These are phyloP conservation scores for Thinocorus orbignyianus DNA, from an alignment of 2,113 vertebrate genomes.

Conservation along the genomic window DNA sequence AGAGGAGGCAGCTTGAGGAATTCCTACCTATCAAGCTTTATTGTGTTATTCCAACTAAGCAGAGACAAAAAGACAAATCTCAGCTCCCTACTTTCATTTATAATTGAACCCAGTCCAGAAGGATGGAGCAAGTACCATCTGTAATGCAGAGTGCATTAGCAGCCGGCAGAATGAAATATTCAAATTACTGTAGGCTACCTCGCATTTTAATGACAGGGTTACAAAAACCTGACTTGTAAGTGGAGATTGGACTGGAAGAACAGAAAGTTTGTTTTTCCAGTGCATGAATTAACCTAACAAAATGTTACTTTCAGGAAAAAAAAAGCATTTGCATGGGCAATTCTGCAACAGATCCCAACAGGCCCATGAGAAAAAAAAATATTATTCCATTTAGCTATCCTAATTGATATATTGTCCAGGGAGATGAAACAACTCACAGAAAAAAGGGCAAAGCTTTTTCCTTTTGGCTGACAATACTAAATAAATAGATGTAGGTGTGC, in stretches of 20 bases:
- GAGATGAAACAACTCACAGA: background rate
- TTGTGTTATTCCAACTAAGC: conserved; percentile 82
- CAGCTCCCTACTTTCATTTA: conserved; percentile 82
- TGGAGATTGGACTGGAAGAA: conserved; percentile 46
- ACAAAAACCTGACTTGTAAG: conserved; percentile 67
- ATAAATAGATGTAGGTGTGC: background rate
- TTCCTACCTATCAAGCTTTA: conserved; percentile 76
- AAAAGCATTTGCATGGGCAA: background rate
- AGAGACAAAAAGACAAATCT: conserved; percentile 86
- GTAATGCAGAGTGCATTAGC: conserved; percentile 76
- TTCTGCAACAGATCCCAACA: conserved; percentile 18
- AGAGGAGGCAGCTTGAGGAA: conserved; percentile 70
- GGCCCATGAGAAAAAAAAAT: background rate
- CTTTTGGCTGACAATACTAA: background rate
- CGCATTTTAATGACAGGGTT: conserved; percentile 76
- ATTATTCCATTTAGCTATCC: conserved; percentile 21
- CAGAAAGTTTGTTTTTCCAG: conserved; percentile 62
- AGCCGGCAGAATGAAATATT: conserved; percentile 82
- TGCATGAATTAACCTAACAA: conserved; percentile 60
- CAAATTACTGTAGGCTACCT: conserved; percentile 82
- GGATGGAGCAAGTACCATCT: conserved; percentile 80
- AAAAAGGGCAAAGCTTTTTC: background rate
- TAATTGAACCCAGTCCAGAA: conserved; percentile 84
- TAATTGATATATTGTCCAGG: conserved; percentile 26
- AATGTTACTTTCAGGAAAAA: conserved; percentile 34